phyloP scores from a whole-genome alignment of 2,797 vertebrate species.

The Crenichthys baileyi region DNA sequence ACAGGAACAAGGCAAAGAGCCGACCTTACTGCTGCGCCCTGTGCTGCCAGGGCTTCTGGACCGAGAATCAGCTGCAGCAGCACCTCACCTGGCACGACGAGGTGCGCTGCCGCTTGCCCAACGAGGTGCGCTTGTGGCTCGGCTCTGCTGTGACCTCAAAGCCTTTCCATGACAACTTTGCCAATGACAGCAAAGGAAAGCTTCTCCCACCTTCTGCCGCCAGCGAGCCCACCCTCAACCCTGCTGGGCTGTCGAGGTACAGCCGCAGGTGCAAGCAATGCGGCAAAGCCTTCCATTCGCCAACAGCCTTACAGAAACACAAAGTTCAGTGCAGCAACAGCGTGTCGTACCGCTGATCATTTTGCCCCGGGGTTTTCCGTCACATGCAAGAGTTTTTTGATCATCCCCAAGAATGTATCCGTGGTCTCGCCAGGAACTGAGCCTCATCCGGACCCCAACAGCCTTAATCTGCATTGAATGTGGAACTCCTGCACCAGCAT shows the following conservation, averaged over 20 bases:
- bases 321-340: conserved; percentile 60
- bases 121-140: conserved; percentile 81
- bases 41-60: conserved; percentile 84
- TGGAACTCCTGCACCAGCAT: conserved; percentile 80
- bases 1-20: conserved; percentile 74
- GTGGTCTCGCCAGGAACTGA: conserved; percentile 47
- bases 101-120: conserved; percentile 81
- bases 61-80: conserved; percentile 82
- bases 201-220: conserved; percentile 6
- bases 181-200: conserved; percentile 27
- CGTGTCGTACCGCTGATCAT: conserved; percentile 67
- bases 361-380: conserved; percentile 75
- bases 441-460: conserved; percentile 36
- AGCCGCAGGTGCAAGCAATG: conserved; percentile 77
- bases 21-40: conserved; percentile 79
- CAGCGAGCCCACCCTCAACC: neutral
- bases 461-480: conserved; percentile 77
- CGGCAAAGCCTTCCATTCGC: conserved; percentile 76
- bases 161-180: conserved; percentile 34
- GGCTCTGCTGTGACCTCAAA: conserved; percentile 61
- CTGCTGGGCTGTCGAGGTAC: conserved; percentile 42
- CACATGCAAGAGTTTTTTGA: conserved; percentile 76
- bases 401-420: conserved; percentile 79
- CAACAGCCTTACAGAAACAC: conserved; percentile 67
- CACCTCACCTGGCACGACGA: conserved; percentile 85